Evolutionary conservation across 2,888 invertebrate species (phyloP).

Genomic region (Cataglyphis rosenhaueri): DNA sequence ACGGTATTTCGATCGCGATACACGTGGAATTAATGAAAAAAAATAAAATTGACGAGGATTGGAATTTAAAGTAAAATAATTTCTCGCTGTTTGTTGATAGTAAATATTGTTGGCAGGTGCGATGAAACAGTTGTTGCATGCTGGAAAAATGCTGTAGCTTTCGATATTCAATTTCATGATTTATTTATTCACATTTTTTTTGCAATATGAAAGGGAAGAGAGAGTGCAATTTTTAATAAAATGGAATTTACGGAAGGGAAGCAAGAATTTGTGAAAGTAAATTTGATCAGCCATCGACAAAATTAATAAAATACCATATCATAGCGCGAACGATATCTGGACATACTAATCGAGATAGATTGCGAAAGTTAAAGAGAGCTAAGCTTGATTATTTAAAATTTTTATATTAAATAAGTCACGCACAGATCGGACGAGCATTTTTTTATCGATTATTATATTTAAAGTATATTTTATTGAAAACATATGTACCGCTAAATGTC

Average conservation of each 20-base stretch:
- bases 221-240: constrained; percentile 16
- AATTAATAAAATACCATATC: constrained; percentile 29
- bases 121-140: constrained; percentile 22
- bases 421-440: not conserved
- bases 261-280: not conserved
- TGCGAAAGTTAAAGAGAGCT: not conserved
- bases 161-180: constrained; percentile 27
- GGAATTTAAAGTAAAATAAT: constrained; percentile 34
- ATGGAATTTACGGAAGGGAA: not conserved
- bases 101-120: constrained; percentile 30
- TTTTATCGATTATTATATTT: not conserved
- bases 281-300: constrained; percentile 17
- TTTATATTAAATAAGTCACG: not conserved
- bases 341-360: not conserved
- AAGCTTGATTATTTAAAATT: constrained; percentile 8
- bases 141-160: constrained; percentile 4
- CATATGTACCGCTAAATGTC: not conserved
- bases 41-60: constrained; percentile 10
- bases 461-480: constrained; percentile 6
- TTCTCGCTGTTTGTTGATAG: constrained; percentile 30
- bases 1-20: not conserved
- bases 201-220: not conserved
- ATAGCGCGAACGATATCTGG: not conserved
- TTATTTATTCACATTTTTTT: constrained; percentile 31
- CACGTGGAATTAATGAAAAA: constrained; percentile 25